A percentile compares a stretch with the other conserved stretches of the same genome.
Conservation (phyloP, 2,113 vertebrate species). For the Willisornis vidua region DNA sequence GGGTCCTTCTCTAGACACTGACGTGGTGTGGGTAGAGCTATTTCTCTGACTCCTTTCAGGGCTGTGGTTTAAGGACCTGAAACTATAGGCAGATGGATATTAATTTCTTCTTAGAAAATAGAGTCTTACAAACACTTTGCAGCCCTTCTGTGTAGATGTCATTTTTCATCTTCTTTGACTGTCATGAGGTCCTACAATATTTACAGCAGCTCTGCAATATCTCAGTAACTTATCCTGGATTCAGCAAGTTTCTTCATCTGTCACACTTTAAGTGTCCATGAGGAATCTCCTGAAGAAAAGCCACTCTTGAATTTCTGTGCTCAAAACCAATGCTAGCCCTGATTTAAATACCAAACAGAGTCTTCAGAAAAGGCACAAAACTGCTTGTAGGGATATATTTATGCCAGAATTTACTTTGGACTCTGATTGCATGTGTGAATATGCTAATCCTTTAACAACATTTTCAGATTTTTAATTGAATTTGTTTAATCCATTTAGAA, state of each 20-base stretch:
- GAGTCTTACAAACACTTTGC: neutral
- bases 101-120: neutral
- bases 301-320: neutral
- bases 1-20: neutral
- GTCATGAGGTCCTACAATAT: neutral
- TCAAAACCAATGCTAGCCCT: neutral
- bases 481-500: neutral
- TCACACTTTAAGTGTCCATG: neutral
- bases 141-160: neutral
- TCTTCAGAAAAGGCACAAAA: neutral
- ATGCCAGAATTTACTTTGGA: neutral
- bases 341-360: neutral
- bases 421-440: neutral
- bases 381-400: neutral
- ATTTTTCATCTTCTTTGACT: neutral
- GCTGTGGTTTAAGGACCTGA: neutral
- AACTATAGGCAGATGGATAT: neutral
- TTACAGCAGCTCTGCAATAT: neutral
- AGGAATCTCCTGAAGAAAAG: neutral
- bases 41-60: neutral
- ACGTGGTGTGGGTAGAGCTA: neutral
- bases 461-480: neutral
- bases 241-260: constrained; percentile 22
- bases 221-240: neutral
- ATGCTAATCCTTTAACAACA: neutral